Conservation (phyloP, 2,888 invertebrate genomes). For the Dimorphilus gyrociliatus region DNA sequence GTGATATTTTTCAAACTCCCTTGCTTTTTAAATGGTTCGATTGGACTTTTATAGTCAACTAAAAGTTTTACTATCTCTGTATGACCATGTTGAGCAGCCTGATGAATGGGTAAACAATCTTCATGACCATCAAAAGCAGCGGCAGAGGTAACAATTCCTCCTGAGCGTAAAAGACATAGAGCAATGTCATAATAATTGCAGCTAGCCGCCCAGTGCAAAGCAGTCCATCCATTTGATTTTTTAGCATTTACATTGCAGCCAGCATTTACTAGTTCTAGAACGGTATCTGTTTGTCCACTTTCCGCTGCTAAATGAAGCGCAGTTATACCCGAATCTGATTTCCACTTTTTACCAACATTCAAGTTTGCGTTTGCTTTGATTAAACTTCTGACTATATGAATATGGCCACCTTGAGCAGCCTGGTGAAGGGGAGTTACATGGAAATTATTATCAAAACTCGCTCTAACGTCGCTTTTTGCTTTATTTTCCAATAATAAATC, state of each 20-base stretch:
- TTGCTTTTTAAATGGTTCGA: slow-evolving; percentile 8
- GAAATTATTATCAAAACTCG: slow-evolving; percentile 9
- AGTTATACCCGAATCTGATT: slow-evolving; percentile 8
- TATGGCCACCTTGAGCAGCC: slow-evolving; percentile 11
- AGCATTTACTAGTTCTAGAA: slow-evolving; percentile 6
- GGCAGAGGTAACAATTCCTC: slow-evolving; percentile 6
- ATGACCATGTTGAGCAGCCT: slow-evolving; percentile 12
- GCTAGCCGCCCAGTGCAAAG: slow-evolving; percentile 11
- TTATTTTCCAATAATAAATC: slow-evolving; percentile 6
- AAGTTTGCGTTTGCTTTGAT: slow-evolving; percentile 6
- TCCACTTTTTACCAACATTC: slow-evolving; percentile 10
- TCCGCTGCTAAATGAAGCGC: slow-evolving; percentile 11
- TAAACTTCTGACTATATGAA: slow-evolving; percentile 6
- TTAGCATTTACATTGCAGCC: slow-evolving; percentile 8
- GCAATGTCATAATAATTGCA: slow-evolving; percentile 9
- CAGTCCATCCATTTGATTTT: slow-evolving; percentile 12
- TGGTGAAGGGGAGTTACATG: slow-evolving; percentile 10
- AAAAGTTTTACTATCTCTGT: slow-evolving; percentile 7
- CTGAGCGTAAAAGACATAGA: slow-evolving; percentile 5
- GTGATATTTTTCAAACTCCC: slow-evolving; percentile 8
- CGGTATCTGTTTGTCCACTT: slow-evolving; percentile 8
- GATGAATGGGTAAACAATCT: slow-evolving; percentile 10
- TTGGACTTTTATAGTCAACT: slow-evolving; percentile 6
- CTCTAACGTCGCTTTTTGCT: slow-evolving; percentile 4
- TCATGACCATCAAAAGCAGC: slow-evolving; percentile 9